Conservation (phyloP, 2,797 vertebrate genomes). For the Coreius guichenoti region DNA sequence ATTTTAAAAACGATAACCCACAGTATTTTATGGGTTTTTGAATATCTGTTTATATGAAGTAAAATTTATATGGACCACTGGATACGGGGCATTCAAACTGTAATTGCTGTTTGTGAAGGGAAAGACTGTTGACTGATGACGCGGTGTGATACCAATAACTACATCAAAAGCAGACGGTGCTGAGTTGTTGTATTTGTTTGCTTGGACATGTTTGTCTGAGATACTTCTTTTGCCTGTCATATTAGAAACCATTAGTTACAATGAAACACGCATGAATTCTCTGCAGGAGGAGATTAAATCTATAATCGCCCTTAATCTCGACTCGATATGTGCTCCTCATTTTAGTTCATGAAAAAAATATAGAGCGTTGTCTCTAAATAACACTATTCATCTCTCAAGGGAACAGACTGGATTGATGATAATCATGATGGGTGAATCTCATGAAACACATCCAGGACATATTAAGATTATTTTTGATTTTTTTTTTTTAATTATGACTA, state of each 20-base stretch:
- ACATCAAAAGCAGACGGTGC: not conserved
- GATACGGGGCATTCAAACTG: not conserved
- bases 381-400: slow-evolving; percentile 31
- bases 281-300: slow-evolving; percentile 73
- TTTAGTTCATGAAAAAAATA: slow-evolving; percentile 60
- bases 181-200: not conserved
- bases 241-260: slow-evolving; percentile 53
- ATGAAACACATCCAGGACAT: not conserved
- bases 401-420: not conserved
- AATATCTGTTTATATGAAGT: not conserved
- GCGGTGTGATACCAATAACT: not conserved
- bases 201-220: not conserved
- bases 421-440: not conserved
- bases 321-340: slow-evolving; percentile 71
- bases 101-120: not conserved
- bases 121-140: not conserved
- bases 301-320: slow-evolving; percentile 78
- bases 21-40: not conserved
- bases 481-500: not conserved
- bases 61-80: not conserved
- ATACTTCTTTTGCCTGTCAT: not conserved
- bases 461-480: not conserved
- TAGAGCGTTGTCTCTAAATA: slow-evolving; percentile 46
- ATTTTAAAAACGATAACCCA: not conserved
- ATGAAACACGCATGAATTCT: slow-evolving; percentile 59